Evolutionary conservation across 2,888 invertebrate genomes (phyloP), one percentile per base, ranked within the genome.

Genomic region (Melikaiella ostensackeni): DNA sequence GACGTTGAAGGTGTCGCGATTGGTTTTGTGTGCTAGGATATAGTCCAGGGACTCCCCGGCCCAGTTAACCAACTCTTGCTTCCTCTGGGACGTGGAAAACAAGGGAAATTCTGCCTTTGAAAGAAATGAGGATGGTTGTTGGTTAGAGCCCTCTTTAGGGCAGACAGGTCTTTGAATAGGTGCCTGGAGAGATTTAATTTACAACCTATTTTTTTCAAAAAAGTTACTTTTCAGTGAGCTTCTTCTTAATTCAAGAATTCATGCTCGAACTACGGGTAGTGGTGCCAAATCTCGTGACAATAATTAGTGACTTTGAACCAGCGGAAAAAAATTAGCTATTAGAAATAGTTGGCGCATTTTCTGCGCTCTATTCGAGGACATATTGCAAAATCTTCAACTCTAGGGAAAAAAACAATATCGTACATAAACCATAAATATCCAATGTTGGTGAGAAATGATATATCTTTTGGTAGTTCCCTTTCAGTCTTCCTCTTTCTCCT

Each of bases 21-120:
- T 91, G 90, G 90, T 90, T 91, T 90, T 87, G 85, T 86, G 85
- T 87, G 81, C 75, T 74, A 75, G 84, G 85, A 90, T 90, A 90
- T 90, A 90, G 91, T 90, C 82, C 86, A 81, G 91, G 90, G 91
- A 91, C 86, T 91, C 91, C 91, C 91, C 81, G 87, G 88, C 83
- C 90, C 90, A 88, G 90, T 91, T 91, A 91, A 88, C 87, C 87
- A 83, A 84, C 82, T 70, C n/a, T 55, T n/a, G 46, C 11, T 46
- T 70, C 70, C 70, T 70, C 2, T 70, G 70, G 70, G 70, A 70
- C 70, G 27, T 19, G 24, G 27, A 42, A 66, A 66, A 66, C 66
- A 66, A 66, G 46, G 24, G 46, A 46, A 66, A 66, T 42, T 66
- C 27, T 66, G 19, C 35, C 35, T 33, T 63, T 21, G 35, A 33